Evolutionary conservation across 2,888 invertebrate genomes (phyloP), one percentile per base, ranked within the genome.

Genomic region (Taenaris catops): DNA sequence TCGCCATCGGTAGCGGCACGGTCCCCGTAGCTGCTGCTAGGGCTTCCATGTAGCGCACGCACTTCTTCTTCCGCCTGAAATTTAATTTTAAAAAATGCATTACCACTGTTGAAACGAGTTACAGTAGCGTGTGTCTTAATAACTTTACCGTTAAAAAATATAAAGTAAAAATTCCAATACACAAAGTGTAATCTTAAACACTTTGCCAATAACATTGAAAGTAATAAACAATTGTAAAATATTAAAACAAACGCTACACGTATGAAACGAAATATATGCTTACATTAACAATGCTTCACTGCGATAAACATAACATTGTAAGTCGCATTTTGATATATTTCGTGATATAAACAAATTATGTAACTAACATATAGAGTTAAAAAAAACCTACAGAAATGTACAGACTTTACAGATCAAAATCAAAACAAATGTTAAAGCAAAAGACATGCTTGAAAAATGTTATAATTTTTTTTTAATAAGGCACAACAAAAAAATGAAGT

Each of bases 31-130:
- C 90, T 78, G 74, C 91, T 75, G 81, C 91, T 87, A 83, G 91
- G 88, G 94, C 92, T 89, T 96, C 96, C 93, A 96, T 94, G 89
- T 97, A 97, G 57, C 97, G 94, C 69, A 97, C 95, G 90, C 97
- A 97, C 88, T 97, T 97, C 88, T 97, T 97, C 92, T 97, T 97
- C 90, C 97, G 96, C 90, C 96, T 97, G 89, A 89, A 89, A 46
- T 7, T 45, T 41, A 11, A 3, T 23, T 20, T n/a, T 16, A 14
- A 3, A 8, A 20, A 8, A 2, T 34, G n/a, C n/a, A n/a, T n/a
- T n/a, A n/a, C n/a, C n/a, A n/a, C n/a, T n/a, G n/a, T n/a, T n/a
- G n/a, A n/a, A n/a, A n/a, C n/a, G n/a, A n/a, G n/a, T n/a, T n/a
- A n/a, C n/a, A n/a, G n/a, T n/a, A n/a, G n/a, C n/a, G n/a, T n/a